Conservation (phyloP, 1,140 invertebrate species). For the Subanguina moxae region DNA sequence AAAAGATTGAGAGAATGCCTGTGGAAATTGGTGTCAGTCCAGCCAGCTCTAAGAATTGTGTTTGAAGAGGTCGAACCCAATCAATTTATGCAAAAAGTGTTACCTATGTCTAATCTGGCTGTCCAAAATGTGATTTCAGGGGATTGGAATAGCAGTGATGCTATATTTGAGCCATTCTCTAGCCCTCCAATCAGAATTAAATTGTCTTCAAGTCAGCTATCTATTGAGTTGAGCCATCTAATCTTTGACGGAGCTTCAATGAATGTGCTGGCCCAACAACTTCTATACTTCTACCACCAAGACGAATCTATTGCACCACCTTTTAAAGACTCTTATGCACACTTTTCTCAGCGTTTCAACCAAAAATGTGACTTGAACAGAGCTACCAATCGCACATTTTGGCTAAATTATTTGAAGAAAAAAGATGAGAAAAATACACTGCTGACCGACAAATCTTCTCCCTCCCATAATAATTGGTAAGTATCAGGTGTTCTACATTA, state of each 20-base stretch:
- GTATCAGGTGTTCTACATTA: too few species aligned
- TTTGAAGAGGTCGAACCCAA: background rate
- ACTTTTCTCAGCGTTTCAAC: conserved; percentile 14
- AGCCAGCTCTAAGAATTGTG: background rate
- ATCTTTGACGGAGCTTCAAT: conserved; percentile 26
- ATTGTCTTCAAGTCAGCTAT: background rate
- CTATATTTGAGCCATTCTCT: background rate
- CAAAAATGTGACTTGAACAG: background rate
- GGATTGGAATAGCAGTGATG: background rate
- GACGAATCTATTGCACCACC: background rate
- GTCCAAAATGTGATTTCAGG: background rate
- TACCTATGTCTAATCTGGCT: background rate
- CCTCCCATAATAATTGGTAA: background rate
- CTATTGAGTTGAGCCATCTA: conserved; percentile 22
- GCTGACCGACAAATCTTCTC: background rate
- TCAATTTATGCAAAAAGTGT: conserved; percentile 2
- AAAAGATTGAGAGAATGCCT: background rate
- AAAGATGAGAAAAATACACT: conserved; percentile 5
- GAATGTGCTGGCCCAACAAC: conserved; percentile 22
- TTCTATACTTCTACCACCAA: background rate
- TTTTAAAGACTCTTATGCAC: background rate
- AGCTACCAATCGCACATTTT: conserved; percentile 6
- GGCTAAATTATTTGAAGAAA: conserved; percentile 12
- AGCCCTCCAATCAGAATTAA: background rate
- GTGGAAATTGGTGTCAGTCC: background rate